Conservation (phyloP, 2,888 invertebrate genomes). For the Panopea generosa region DNA sequence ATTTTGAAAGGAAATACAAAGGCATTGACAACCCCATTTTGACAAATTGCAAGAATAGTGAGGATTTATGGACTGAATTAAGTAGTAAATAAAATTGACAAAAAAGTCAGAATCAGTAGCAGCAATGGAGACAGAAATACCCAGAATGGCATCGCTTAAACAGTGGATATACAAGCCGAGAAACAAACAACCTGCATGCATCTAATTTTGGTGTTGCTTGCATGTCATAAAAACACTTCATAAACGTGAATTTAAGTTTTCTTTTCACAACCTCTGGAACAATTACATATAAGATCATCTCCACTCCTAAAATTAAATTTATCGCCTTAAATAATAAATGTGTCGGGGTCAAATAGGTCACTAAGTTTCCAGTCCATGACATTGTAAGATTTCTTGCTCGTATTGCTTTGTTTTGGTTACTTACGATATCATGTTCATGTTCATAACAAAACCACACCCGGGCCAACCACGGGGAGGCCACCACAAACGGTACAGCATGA, state of each 20-base stretch:
- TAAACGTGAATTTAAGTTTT: conserved; percentile 34
- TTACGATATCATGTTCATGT: conserved; percentile 30
- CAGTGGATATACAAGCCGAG: conserved; percentile 22
- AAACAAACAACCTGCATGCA: conserved; percentile 21
- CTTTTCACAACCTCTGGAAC: conserved; percentile 28
- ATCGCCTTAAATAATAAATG: conserved; percentile 30
- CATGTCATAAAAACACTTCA: conserved; percentile 41
- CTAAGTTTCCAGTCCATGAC: conserved; percentile 33
- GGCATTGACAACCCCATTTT: neutral
- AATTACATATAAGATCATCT: conserved; percentile 18
- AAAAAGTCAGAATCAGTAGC: conserved; percentile 19
- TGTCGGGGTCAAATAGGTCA: conserved; percentile 31
- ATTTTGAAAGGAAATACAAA: conserved; percentile 29
- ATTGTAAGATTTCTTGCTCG: conserved; percentile 13
- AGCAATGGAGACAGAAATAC: conserved; percentile 20
- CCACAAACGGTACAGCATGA: conserved; percentile 17
- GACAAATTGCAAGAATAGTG: neutral
- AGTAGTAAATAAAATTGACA: conserved; percentile 34
- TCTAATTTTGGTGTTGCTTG: conserved; percentile 10
- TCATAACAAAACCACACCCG: conserved; percentile 47
- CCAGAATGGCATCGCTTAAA: conserved; percentile 23
- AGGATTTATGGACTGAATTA: conserved; percentile 25
- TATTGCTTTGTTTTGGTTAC: conserved; percentile 3
- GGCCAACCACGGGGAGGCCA: conserved; percentile 38
- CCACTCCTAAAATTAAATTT: conserved; percentile 24